These are phyloP conservation scores for Cantharis nigra DNA, from an alignment of 2,888 invertebrate genomes.

Conservation along the genomic window DNA sequence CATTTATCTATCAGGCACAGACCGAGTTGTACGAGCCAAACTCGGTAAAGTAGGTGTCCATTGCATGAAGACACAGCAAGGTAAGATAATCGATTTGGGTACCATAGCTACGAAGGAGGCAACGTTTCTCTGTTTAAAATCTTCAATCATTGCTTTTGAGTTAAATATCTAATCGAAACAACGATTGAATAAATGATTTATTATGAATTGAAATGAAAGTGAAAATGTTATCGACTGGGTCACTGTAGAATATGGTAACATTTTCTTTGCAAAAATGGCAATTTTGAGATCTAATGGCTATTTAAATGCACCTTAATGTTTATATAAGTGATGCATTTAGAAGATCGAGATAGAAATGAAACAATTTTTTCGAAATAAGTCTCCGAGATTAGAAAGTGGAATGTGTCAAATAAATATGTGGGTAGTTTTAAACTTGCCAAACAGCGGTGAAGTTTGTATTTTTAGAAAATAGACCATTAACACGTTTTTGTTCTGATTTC, in stretches of 20 bases:
- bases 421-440: constrained; percentile 2
- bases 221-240: not conserved
- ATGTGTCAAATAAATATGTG: not conserved
- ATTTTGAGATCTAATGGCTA: not conserved
- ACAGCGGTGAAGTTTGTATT: not conserved
- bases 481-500: constrained; percentile 1
- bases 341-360: not conserved
- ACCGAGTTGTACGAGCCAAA: constrained; percentile 91
- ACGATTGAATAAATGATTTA: not conserved
- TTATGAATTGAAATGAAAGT: not conserved
- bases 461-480: constrained; percentile 1
- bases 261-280: not conserved
- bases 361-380: not conserved
- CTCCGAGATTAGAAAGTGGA: not conserved
- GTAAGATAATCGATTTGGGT: constrained; percentile 56
- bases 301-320: not conserved
- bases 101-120: not conserved
- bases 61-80: constrained; percentile 95
- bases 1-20: constrained; percentile 94
- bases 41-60: constrained; percentile 92
- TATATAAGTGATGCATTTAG: not conserved
- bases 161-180: not conserved
- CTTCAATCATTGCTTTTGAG: not conserved
- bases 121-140: not conserved
- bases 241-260: not conserved